phyloP scores from a whole-genome alignment of 1,140 invertebrate genomes.

The Formica exsecta region DNA sequence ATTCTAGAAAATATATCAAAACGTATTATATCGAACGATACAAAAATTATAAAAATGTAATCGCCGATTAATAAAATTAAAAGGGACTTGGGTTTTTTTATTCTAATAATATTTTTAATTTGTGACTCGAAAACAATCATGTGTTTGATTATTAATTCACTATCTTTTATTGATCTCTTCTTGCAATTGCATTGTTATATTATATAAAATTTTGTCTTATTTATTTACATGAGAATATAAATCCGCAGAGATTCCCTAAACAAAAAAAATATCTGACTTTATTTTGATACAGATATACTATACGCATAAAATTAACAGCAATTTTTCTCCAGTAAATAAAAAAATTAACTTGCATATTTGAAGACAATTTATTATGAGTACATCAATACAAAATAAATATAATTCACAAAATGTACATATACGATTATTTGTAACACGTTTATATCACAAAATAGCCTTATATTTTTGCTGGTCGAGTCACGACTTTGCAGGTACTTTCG shows the following conservation, averaged over 20 bases:
- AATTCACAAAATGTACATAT: background rate
- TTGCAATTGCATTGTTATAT: too few relatives aligned
- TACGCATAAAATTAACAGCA: too few relatives aligned
- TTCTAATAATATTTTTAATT: too few relatives aligned
- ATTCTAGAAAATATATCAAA: background rate
- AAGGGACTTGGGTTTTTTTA: too few relatives aligned
- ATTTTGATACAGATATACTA: background rate
- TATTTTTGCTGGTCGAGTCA: background rate
- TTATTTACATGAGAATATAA: too few relatives aligned
- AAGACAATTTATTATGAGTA: background rate
- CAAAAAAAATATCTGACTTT: background rate
- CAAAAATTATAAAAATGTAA: too few relatives aligned
- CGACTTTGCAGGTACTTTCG: constrained; percentile 54
- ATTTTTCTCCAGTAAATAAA: background rate
- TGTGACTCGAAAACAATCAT: too few relatives aligned
- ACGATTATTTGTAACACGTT: background rate
- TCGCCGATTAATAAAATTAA: too few relatives aligned
- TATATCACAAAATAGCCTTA: background rate
- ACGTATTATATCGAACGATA: too few relatives aligned
- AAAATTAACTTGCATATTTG: background rate
- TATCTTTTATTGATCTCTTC: too few relatives aligned
- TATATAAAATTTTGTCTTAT: too few relatives aligned
- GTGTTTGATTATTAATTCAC: too few relatives aligned
- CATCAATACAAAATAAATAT: background rate
- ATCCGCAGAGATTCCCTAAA: background rate